A percentile compares a stretch with the other conserved stretches of the same genome.
Evolutionary conservation across 2,113 vertebrate genomes (phyloP).

Genomic region (Myanophis thanlyinensis): DNA sequence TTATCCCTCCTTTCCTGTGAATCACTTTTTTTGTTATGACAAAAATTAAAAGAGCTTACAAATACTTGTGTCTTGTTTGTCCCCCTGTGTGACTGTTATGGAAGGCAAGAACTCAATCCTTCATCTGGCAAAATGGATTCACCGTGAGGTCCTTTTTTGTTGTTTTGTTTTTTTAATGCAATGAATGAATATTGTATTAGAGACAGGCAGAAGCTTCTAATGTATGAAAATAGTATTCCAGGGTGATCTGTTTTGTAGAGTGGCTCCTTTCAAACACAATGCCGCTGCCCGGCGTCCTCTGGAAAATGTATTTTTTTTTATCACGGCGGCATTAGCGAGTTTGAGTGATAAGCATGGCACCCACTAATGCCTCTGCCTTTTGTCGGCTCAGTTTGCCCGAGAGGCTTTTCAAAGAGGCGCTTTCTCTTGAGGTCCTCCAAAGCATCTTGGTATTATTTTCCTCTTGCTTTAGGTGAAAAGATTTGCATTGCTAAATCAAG

Average conservation of each 20-base stretch:
- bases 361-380: constrained; percentile 47
- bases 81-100: constrained; percentile 32
- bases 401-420: constrained; percentile 42
- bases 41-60: constrained; percentile 37
- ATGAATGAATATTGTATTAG: constrained; percentile 26
- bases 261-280: constrained; percentile 39
- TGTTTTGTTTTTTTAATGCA: no score
- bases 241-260: constrained; percentile 42
- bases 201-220: constrained; percentile 38
- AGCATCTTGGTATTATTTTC: constrained; percentile 11
- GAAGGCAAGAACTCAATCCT: constrained; percentile 23
- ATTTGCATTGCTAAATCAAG: constrained; percentile 28
- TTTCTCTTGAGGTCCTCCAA: constrained; percentile 36
- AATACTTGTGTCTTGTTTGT: constrained; percentile 24
- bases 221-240: constrained; percentile 57
- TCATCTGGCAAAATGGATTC: constrained; percentile 26
- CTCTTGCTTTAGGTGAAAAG: constrained; percentile 2
- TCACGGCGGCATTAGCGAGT: constrained; percentile 47
- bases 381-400: constrained; percentile 43
- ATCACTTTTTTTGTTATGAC: constrained; percentile 2
- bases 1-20: constrained; percentile 11
- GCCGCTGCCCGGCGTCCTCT: constrained; percentile 32
- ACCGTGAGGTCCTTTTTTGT: constrained; percentile 31
- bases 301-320: constrained; percentile 63
- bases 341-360: constrained; percentile 60